These are phyloP conservation scores for Hypomecis atomaria DNA, from an alignment of 2,888 invertebrate genomes.

Conservation along the genomic window DNA sequence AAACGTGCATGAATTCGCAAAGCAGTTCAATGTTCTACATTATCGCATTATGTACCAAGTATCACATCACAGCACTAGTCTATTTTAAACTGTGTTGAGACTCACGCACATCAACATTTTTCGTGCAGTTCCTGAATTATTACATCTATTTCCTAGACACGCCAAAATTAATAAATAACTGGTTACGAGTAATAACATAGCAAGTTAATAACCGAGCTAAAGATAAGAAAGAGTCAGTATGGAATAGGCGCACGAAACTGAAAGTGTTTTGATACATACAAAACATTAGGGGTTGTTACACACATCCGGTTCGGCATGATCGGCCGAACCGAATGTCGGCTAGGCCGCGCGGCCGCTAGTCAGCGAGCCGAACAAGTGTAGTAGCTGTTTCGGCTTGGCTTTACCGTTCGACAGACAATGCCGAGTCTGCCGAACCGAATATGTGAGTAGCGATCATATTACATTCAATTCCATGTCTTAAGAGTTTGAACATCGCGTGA, in stretches of 20 bases:
- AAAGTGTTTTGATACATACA: constrained; percentile 28
- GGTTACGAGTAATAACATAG: background rate
- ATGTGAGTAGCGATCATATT: background rate
- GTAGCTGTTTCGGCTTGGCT: no score
- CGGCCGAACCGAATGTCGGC: no score
- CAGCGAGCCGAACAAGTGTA: no score
- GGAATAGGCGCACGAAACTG: constrained; percentile 28
- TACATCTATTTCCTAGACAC: constrained; percentile 8
- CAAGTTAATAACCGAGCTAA: background rate
- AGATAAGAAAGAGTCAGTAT: background rate
- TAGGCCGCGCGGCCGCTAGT: no score
- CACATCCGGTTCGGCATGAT: background rate
- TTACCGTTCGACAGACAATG: no score
- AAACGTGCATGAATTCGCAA: no score
- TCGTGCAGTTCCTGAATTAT: constrained; percentile 1
- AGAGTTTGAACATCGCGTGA: constrained; percentile 21
- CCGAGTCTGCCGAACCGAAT: no score
- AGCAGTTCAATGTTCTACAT: background rate
- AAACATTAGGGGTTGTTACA: background rate
- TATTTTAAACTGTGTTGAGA: background rate
- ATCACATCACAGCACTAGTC: background rate
- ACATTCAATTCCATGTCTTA: constrained; percentile 1
- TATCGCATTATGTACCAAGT: background rate
- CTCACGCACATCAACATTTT: background rate
- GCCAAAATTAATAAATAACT: background rate